Evolutionary conservation across 2,113 vertebrate genomes (phyloP).

Genomic region (Sminthopsis crassicaudata): DNA sequence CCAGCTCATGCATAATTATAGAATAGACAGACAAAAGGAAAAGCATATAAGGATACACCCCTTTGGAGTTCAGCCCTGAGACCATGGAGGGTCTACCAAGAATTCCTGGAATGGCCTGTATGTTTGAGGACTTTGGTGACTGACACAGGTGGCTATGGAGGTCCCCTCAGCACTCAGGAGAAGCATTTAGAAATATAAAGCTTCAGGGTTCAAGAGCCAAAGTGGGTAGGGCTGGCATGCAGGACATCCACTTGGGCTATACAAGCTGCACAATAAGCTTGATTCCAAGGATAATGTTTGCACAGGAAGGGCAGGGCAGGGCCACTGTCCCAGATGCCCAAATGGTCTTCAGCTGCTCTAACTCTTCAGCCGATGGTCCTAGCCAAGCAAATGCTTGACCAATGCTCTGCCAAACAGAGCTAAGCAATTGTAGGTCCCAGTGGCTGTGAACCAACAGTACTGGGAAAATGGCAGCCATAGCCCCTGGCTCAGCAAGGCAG

Average conservation of each 20-base stretch:
- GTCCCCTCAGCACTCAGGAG: background rate
- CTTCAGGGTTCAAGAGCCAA: background rate
- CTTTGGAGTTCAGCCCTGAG: background rate
- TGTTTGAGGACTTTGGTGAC: background rate
- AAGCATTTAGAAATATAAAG: background rate
- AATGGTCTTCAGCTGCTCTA: constrained; percentile 63
- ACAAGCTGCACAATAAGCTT: constrained; percentile 5
- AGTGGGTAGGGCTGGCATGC: background rate
- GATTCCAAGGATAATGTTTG: constrained; percentile 71
- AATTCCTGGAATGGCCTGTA: background rate
- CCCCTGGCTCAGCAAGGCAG: background rate
- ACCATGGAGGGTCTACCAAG: background rate
- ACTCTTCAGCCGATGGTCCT: constrained; percentile 28
- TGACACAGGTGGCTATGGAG: background rate
- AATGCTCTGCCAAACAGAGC: constrained; percentile 45
- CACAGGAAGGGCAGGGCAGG: background rate
- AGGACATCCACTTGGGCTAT: background rate
- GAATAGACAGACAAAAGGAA: background rate
- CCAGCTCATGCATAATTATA: background rate
- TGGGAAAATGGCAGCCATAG: constrained; percentile 2
- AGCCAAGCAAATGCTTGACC: constrained; percentile 47
- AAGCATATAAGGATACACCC: background rate
- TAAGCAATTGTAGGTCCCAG: background rate
- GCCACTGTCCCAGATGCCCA: background rate
- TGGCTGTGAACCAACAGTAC: background rate